Percentiles rank a stretch among this genome's conserved stretches.
Conservation (phyloP, 2,888 invertebrate genomes). For the Diadromus collaris region DNA sequence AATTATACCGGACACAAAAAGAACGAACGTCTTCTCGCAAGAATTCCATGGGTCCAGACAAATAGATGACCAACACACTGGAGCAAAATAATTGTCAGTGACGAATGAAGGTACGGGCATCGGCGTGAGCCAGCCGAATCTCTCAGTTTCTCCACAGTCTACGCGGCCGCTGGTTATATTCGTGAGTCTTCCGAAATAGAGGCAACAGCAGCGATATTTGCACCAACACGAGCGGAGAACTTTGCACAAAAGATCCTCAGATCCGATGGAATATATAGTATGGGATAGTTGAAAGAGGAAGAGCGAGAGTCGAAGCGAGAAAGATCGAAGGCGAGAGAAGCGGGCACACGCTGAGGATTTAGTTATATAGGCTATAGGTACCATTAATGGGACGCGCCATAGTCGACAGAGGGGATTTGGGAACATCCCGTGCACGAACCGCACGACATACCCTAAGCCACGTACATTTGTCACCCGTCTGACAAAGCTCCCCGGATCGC, state of each 20-base stretch:
- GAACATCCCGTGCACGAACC: constrained; percentile 52
- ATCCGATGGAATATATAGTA: constrained; percentile 32
- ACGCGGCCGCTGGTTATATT: constrained; percentile 33
- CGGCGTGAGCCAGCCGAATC: constrained; percentile 27
- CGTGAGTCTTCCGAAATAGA: constrained; percentile 32
- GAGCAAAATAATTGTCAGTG: constrained; percentile 64
- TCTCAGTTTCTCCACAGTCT: constrained; percentile 29
- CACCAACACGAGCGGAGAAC: constrained; percentile 43
- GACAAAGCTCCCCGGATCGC: constrained; percentile 57
- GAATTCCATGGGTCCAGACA: constrained; percentile 47
- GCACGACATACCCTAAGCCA: constrained; percentile 48
- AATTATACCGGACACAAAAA: constrained; percentile 26
- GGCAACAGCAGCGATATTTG: constrained; percentile 42
- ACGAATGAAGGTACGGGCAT: constrained; percentile 59
- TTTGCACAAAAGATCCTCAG: constrained; percentile 53
- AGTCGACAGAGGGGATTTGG: constrained; percentile 51
- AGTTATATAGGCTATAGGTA: constrained; percentile 23
- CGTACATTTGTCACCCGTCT: constrained; percentile 57
- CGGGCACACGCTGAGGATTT: constrained; percentile 7
- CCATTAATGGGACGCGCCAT: constrained; percentile 52
- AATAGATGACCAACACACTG: constrained; percentile 55
- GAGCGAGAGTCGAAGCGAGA: not conserved
- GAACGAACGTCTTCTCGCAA: constrained; percentile 29
- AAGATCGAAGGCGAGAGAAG: not conserved
- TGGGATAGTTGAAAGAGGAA: constrained; percentile 9